Evolutionary conservation across 2,797 vertebrate species (phyloP).

Genomic region (Alectoris magna): DNA sequence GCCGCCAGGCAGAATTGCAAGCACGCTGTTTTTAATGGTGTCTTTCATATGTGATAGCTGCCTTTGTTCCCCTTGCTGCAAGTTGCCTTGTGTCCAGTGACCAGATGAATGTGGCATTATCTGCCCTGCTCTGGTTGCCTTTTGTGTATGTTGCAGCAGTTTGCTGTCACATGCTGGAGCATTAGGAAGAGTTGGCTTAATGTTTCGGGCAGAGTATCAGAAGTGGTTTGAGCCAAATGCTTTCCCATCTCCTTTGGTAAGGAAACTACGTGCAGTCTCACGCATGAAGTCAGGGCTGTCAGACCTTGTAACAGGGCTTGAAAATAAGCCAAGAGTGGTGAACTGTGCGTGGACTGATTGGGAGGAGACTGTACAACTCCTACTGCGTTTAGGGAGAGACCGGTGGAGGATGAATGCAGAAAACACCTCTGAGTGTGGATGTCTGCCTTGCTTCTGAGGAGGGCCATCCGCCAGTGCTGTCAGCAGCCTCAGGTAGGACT

Average conservation of each 20-base stretch:
- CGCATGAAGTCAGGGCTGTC: neutral
- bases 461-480: neutral
- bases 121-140: slow-evolving; percentile 17
- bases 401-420: neutral
- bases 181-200: slow-evolving; percentile 18
- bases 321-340: neutral
- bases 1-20: slow-evolving; percentile 26
- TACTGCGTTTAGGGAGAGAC: neutral
- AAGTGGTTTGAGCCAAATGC: slow-evolving; percentile 12
- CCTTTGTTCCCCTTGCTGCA: slow-evolving; percentile 48
- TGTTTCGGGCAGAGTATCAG: slow-evolving; percentile 35
- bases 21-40: slow-evolving; percentile 5
- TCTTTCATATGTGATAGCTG: slow-evolving; percentile 44
- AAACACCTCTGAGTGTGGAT: neutral
- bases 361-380: neutral
- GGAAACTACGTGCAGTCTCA: neutral
- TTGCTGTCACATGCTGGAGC: slow-evolving; percentile 58
- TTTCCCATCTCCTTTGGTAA: slow-evolving; percentile 13
- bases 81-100: slow-evolving; percentile 18
- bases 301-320: neutral
- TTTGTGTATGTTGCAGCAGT: slow-evolving; percentile 29
- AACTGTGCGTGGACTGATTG: neutral
- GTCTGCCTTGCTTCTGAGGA: neutral
- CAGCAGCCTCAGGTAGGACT: slow-evolving; percentile 59
- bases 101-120: slow-evolving; percentile 62